These are phyloP conservation scores for Cheilinus undulatus DNA, from an alignment of 2,113 vertebrate genomes.

Conservation along the genomic window DNA sequence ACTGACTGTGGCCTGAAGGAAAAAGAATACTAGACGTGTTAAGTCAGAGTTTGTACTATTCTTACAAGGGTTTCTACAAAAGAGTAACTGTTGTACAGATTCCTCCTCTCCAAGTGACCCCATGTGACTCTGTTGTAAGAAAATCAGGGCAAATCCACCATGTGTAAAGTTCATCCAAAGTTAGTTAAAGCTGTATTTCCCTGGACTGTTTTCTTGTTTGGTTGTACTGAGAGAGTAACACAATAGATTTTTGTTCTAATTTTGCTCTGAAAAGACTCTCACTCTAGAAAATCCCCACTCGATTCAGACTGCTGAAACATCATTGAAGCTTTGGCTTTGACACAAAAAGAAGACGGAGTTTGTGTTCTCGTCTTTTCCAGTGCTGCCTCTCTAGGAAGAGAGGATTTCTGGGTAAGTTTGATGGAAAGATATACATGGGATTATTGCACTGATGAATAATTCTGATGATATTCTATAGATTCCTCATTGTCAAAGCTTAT, in stretches of 20 bases:
- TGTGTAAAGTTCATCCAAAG: neutral
- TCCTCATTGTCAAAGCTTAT: neutral
- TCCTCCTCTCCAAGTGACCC: neutral
- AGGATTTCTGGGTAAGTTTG: neutral
- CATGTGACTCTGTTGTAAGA: neutral
- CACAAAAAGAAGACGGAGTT: neutral
- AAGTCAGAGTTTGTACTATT: neutral
- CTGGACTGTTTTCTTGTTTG: neutral
- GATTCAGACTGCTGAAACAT: neutral
- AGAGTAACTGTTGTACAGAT: neutral
- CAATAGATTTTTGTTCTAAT: neutral
- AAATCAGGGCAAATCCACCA: neutral
- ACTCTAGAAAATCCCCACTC: neutral
- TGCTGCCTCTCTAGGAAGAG: neutral
- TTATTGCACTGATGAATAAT: neutral
- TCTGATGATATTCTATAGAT: neutral
- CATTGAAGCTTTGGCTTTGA: slow-evolving; percentile 1
- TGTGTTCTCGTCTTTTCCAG: neutral
- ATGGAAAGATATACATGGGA: neutral
- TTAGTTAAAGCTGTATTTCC: neutral
- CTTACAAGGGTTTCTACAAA: too few species aligned
- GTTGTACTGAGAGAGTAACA: neutral
- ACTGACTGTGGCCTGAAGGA: neutral
- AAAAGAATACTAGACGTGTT: neutral
- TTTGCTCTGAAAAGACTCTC: neutral